A percentile compares a stretch with the other conserved stretches of the same genome.
Evolutionary conservation across 2,113 vertebrate species (phyloP).

Genomic region (Alligator sinensis): DNA sequence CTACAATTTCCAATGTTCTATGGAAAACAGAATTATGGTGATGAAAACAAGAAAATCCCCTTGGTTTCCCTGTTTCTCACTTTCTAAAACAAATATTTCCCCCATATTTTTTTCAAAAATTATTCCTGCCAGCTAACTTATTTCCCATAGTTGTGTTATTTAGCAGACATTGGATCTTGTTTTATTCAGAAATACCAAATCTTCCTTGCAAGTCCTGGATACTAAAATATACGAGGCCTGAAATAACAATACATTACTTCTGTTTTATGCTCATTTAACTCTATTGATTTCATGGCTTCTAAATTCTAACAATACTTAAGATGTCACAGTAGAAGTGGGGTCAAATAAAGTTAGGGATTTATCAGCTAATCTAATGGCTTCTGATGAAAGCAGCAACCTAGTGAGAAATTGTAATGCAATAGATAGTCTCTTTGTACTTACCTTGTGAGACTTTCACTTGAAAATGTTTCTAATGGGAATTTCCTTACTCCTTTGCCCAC

Average conservation of each 20-base stretch:
- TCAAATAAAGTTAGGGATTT: background rate
- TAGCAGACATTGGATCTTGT: background rate
- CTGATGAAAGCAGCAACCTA: background rate
- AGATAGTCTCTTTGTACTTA: background rate
- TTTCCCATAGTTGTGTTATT: background rate
- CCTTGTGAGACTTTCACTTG: constrained; percentile 6
- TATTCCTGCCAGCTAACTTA: background rate
- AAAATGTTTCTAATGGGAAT: background rate
- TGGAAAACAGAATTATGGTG: background rate
- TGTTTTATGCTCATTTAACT: background rate
- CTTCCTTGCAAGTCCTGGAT: background rate
- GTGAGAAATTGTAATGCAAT: background rate
- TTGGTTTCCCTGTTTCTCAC: background rate
- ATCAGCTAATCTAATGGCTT: background rate
- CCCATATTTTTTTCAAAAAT: background rate
- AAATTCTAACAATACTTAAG: background rate
- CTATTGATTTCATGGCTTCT: background rate
- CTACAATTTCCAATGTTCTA: background rate
- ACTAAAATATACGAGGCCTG: background rate
- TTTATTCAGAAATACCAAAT: background rate
- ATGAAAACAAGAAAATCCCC: background rate
- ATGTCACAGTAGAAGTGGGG: background rate
- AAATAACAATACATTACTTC: background rate
- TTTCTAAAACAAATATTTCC: background rate
- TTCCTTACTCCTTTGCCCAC: background rate